Base-by-base conservation (phyloP, 2,888 invertebrate genomes). In the Sminthurides aquaticus region DNA sequence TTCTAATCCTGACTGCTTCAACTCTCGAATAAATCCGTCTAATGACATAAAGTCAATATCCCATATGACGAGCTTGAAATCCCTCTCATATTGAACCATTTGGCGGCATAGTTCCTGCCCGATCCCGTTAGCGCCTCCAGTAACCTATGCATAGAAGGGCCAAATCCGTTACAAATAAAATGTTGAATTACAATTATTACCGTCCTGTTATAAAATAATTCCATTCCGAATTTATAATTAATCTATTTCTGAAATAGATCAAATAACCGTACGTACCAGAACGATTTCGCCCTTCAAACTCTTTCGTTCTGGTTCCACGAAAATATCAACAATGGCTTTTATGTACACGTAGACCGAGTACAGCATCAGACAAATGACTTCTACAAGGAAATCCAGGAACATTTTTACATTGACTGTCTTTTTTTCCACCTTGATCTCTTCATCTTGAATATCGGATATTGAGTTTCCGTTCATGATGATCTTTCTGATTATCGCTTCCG, bases 201-300 rank as follows among this genome's bases (percentile, higher is more conserved):
- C n/a, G n/a, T n/a, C n/a, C n/a, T n/a, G n/a, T n/a, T n/a, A n/a
- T n/a, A n/a, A n/a, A n/a, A n/a, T n/a, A n/a, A n/a, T n/a, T n/a
- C n/a, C n/a, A n/a, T n/a, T n/a, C n/a, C n/a, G n/a, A n/a, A n/a
- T n/a, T n/a, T n/a, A n/a, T n/a, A n/a, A n/a, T n/a, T n/a, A n/a
- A n/a, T n/a, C n/a, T n/a, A n/a, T n/a, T n/a, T n/a, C n/a, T n/a
- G n/a, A n/a, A n/a, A 34, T 34, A 34, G 43, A 34, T 15, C 5
- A 34, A 34, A 34, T 5, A 11, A 15, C 5, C 15, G 43, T 11
- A 34, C 52, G 5, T 20, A 52, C 52, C 52, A 52, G 22, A 8
- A 52, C 22, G 5, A 52, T 22, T 52, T 52, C 52, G 20, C 22
- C 52, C 20, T 52, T 52, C 52, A 52, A 52, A 52, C 52, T 52